These are phyloP conservation scores for Flexamia atlantica DNA, from an alignment of 2,888 invertebrate genomes.

Conservation along the genomic window DNA sequence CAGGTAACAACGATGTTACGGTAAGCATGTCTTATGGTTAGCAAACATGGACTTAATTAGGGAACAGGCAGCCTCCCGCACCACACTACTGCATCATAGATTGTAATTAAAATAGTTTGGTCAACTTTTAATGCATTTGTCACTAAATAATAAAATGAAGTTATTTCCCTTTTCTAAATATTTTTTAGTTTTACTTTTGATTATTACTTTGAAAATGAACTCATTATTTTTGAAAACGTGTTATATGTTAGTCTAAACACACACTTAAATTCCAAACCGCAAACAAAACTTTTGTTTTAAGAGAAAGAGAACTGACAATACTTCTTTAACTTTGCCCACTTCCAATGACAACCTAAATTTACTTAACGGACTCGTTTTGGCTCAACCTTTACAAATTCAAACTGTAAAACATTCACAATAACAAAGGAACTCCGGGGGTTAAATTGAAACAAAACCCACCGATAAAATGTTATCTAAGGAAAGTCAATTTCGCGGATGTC, in stretches of 20 bases:
- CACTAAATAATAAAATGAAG: too few relatives aligned
- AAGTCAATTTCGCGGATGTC: slow-evolving; percentile 35
- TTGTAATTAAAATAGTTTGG: too few relatives aligned
- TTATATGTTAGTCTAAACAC: too few relatives aligned
- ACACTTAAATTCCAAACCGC: too few relatives aligned
- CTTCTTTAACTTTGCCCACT: neutral
- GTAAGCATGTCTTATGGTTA: slow-evolving; percentile 19
- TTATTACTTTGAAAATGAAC: too few relatives aligned
- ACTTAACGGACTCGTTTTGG: neutral
- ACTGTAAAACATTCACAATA: neutral
- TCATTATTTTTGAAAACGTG: too few relatives aligned
- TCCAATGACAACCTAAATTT: neutral
- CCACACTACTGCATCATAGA: neutral
- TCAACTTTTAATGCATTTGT: too few relatives aligned
- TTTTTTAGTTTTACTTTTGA: too few relatives aligned
- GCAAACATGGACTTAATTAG: slow-evolving; percentile 35
- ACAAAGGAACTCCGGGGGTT: slow-evolving; percentile 2
- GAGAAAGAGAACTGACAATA: too few relatives aligned
- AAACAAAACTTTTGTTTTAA: too few relatives aligned
- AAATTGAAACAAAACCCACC: slow-evolving; percentile 36
- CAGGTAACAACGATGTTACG: neutral
- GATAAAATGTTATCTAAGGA: slow-evolving; percentile 31
- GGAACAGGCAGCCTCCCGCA: neutral
- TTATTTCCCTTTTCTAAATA: too few relatives aligned
- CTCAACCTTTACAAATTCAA: neutral